A percentile compares a stretch with the other conserved stretches of the same genome.
phyloP scores from a whole-genome alignment of 2,113 vertebrate species.

The Atrichornis clamosus region DNA sequence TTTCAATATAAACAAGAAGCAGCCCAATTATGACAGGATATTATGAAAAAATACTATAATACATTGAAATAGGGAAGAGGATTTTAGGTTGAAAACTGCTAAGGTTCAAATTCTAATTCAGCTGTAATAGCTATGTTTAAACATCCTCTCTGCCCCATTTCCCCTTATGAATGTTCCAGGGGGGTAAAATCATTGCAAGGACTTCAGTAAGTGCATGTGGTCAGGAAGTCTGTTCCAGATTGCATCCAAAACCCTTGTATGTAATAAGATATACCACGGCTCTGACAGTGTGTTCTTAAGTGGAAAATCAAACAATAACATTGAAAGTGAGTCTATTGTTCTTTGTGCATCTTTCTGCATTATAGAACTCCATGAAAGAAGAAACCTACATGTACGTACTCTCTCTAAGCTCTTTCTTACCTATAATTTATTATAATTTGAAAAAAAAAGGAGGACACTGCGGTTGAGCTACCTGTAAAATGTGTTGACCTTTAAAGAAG shows the following conservation, averaged over 20 bases:
- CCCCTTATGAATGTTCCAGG: fast-evolving
- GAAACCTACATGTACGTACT: neutral
- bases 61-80: neutral
- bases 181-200: neutral
- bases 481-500: neutral
- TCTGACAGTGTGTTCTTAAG: neutral
- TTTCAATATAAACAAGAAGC: neutral
- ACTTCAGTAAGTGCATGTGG: neutral
- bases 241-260: neutral
- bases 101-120: neutral
- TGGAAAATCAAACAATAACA: neutral
- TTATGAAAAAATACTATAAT: neutral
- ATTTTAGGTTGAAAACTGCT: neutral
- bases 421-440: neutral
- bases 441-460: neutral
- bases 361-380: neutral
- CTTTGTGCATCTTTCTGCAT: neutral
- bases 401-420: neutral
- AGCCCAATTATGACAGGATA: neutral
- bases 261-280: neutral
- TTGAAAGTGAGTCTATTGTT: neutral
- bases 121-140: neutral
- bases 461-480: neutral
- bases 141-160: neutral
- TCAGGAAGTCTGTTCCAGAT: neutral